Base-by-base conservation (phyloP, 2,113 vertebrate species). In the Lutjanus erythropterus region DNA sequence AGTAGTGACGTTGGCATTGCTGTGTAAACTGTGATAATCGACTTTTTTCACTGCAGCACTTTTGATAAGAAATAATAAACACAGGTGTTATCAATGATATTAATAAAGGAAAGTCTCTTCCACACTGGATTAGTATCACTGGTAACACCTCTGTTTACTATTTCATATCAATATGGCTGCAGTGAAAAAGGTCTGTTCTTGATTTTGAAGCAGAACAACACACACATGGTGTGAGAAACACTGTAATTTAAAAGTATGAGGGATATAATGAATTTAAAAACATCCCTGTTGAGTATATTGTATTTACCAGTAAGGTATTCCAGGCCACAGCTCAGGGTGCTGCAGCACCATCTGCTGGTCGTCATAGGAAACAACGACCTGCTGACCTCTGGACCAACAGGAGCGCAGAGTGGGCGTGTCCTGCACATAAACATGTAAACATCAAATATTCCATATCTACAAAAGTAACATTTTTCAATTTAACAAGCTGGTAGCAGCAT, bases 341-440 rank as follows among this genome's bases (percentile, higher is more conserved):
- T 77, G 65, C 71, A 35, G 33, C 42, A 56, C 59, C 76, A 85
- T 29, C 53, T 65, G 70, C 76, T 77, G 73, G 81, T 94, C n/a
- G 16, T 77, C 91, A 37, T 95, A 96, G 33, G 92, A 95, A 55
- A 95, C 52, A 11, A 96, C 83, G 6, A 95, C 80, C 88, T 95
- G 95, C 71, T 91, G 91, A 50, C 88, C 80, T 65, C 52, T 62
- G 59, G 79, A 75, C 95, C 95, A 95, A 61, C 95, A 94, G 16
- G 77, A 86, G 1, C 61, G 67, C 69, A 96, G 77, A 1, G 93
- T 91, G 9, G 94, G 91, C 12, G n/a, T 71, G 5, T 91, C 90
- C 95, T 95, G 72, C 78, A 80, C 6, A 29, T 0, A 68, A 29
- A 71, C 11, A 77, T 35, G 19, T 21, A 37, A 0, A 9, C 11